Evolutionary conservation across 2,113 vertebrate species (phyloP), one percentile per base, ranked within the genome.

Genomic region (Odontophorus gujanensis): DNA sequence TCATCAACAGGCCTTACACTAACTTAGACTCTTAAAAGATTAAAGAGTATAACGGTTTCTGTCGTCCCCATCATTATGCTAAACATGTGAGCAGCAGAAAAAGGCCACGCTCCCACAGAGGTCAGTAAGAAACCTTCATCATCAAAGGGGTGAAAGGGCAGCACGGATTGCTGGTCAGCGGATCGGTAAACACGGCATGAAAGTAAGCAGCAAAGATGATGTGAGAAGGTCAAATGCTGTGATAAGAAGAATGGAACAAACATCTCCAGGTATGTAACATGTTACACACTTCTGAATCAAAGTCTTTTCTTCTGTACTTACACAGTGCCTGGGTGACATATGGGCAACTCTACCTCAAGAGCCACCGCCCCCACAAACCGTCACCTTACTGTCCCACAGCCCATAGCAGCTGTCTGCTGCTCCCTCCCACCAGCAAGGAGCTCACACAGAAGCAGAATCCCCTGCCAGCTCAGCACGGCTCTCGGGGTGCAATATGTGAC

Each of bases 241-340:
- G 59, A 14, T 1, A 51, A 28, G 7, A 24, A 57, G 53, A 85
- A 67, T 2, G 20, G 38, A 63, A 53, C 25, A 26, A 69, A 50
- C 18, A 38, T 20, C 8, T 7, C 40, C 77, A 22, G 0, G 0
- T 1, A 32, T 8, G 13, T 14, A 45, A 51, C 15, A 75, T 9
- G 18, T 34, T 51, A 38, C 1, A n/a, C 26, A 0, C 25, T 51
- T 51, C 2, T 13, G 13, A 26, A 15, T 51, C 50, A 15, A 51
- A 51, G 25, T 13, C 50, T 51, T 51, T 25, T 51, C 50, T 26
- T 25, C 43, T 36, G 16, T 3, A 24, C 18, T 17, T 28, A 43
- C 32, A 19, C 8, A 21, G 40, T 32, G 61, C 40, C 67, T 22
- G 26, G 7, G 16, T 30, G 36, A 40, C 26, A 19, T 5, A 8